Evolutionary conservation across 2,113 vertebrate genomes (phyloP).

Genomic region (Chroicocephalus ridibundus): DNA sequence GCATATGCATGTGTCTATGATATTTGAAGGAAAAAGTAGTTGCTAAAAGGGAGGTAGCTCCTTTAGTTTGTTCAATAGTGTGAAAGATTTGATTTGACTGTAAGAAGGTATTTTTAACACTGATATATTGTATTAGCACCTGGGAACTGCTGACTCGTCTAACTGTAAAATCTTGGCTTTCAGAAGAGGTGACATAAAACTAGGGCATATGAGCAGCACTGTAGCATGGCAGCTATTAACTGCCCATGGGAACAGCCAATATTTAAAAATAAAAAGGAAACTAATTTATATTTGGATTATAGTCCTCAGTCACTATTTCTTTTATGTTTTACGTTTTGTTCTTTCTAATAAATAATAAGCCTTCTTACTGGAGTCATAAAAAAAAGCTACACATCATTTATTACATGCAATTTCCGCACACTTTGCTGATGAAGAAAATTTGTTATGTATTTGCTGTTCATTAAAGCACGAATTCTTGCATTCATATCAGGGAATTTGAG

Average conservation of each 20-base stretch:
- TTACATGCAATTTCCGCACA: conserved; percentile 6
- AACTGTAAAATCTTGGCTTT: conserved; percentile 62
- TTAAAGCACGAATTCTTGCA: conserved; percentile 8
- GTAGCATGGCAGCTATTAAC: conserved; percentile 36
- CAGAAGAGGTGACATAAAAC: conserved; percentile 54
- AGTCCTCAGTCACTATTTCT: background rate
- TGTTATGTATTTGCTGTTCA: conserved; percentile 22
- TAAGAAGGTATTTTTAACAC: conserved; percentile 70
- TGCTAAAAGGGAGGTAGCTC: background rate
- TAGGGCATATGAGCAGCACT: conserved; percentile 40
- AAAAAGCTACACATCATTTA: background rate
- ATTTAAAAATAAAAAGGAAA: conserved; percentile 44
- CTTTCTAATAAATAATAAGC: conserved; percentile 16
- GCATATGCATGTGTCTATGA: fast-evolving
- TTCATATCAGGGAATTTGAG: conserved; percentile 1
- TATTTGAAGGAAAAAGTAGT: background rate
- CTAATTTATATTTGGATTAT: background rate
- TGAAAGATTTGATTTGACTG: conserved; percentile 34
- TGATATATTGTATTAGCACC: conserved; percentile 62
- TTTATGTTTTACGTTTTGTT: conserved; percentile 4
- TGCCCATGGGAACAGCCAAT: conserved; percentile 20
- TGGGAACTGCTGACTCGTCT: conserved; percentile 68
- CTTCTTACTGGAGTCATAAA: background rate
- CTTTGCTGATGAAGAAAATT: conserved; percentile 22
- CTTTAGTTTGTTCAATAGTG: background rate